Base-by-base conservation (phyloP, 2,113 vertebrate species). In the Pseudorectes ferrugineus region DNA sequence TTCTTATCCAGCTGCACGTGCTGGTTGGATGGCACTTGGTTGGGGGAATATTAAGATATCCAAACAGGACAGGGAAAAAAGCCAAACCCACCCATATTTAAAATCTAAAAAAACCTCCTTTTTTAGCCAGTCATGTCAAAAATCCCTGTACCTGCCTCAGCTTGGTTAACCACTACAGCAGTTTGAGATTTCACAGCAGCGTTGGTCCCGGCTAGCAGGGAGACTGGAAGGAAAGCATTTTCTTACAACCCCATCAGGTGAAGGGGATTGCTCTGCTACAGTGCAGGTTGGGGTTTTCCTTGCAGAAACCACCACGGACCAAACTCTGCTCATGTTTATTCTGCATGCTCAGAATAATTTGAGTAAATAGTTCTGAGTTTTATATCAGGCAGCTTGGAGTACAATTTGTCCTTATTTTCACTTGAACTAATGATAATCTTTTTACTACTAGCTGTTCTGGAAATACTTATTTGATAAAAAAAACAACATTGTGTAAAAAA, bases 291-390 rank as follows among this genome's bases (percentile, higher is more conserved):
- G 40, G 59, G 15, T 66, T n/a, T 45, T 77, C 48, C 52, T 40
- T 38, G 59, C 55, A 63, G 43, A 90, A 85, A 35, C 12, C 33
- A n/a, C n/a, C 18, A 4, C 0, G 0, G 22, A 40, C 19, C 43
- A 15, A 93, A 65, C 46, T 57, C 58, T 55, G 26, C 5, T 48
- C 12, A 0, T 7, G 12, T 25, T 84, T 26, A 31, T 15, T 54
- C 62, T 89, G 45, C 14, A 8, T 1, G 5, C 38, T 57, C 73
- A 17, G 22, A 62, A 40, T 35, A 81, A 21, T 33, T 31, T 31
- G 6, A 43, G 15, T 25, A 58, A 59, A 48, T 49, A 51, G 22
- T 45, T 83, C 46, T 52, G 75, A 55, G 24, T 67, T 92, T 86
- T 54, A 9, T 33, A 48, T 6, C 10, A 3, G 36, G 45, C 43